Evolutionary conservation across 2,113 vertebrate species (phyloP), one percentile per base, ranked within the genome.

Genomic region (Callionymus lyra): DNA sequence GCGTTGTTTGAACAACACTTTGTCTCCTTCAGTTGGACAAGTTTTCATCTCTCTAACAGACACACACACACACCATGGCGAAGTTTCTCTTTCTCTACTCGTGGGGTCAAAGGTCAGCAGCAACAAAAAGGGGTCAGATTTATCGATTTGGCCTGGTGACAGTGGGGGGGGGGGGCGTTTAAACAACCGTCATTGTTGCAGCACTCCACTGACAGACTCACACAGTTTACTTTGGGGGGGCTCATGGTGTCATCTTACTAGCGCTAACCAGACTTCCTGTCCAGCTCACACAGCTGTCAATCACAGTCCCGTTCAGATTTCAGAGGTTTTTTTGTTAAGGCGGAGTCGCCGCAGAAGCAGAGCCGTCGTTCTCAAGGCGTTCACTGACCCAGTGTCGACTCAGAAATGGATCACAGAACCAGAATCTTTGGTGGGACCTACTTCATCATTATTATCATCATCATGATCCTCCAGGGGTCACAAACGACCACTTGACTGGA

Each of bases 141-240:
- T 56, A 78, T 76, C 48, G 62, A 74, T 79, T 77, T 80, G 75
- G 54, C 77, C 72, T 59, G 35, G 43, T 77, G 74, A 76, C 78
- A 63, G 11, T 1, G 12, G 10, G 16, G 15, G 2, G 15, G 6
- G 10, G 35, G 9, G 19, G 35, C 16, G 34, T 27, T 27, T 27
- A 27, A 27, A 27, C 21, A 27, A 27, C 21, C 21, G 21, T 27
- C 56, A 65, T 41, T 60, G 56, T 64, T 61, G 52, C 56, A 54
- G 54, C 39, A 10, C 31, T 45, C 31, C 53, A 35, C 32, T 46
- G 50, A 44, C 33, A 37, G 56, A 53, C 32, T 41, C 34, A 37
- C 31, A 14, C 14, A 9, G 16, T 73, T 65, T 63, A 21, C 51
- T 52, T n/a, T 14, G 44, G 57, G 51, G 46, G 13, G 34, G 3